phyloP scores from a whole-genome alignment of 2,888 invertebrate genomes.

The Platycheirus albimanus region DNA sequence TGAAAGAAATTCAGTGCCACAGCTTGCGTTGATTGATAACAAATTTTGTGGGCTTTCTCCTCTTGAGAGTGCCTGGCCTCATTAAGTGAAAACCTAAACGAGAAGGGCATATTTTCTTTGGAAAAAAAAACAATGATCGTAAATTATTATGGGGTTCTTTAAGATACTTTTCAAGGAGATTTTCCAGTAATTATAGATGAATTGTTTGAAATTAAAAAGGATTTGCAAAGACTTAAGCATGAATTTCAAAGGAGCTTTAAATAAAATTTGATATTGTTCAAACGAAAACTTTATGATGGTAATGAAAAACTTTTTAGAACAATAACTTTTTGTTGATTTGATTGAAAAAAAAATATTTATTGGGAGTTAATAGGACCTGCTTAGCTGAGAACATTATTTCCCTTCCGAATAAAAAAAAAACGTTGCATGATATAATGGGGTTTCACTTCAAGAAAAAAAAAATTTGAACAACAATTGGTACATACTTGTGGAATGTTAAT shows the following conservation, averaged over 20 bases:
- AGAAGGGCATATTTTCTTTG: background rate
- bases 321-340: too few species aligned
- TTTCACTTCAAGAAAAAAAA: too few species aligned
- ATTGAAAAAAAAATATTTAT: too few species aligned
- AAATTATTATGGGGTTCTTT: background rate
- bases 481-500: too few species aligned
- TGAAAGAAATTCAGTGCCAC: background rate
- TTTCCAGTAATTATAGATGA: constrained; percentile 38
- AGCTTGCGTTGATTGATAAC: constrained; percentile 35
- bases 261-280: background rate
- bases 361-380: too few species aligned
- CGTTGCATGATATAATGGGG: too few species aligned
- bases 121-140: constrained; percentile 6
- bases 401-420: too few species aligned
- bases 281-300: background rate
- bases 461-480: too few species aligned
- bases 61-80: background rate
- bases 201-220: constrained; percentile 40
- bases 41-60: constrained; percentile 4
- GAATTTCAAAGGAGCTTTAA: background rate
- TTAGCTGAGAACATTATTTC: too few species aligned
- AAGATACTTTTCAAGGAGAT: background rate
- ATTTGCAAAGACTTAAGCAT: constrained; percentile 26
- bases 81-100: constrained; percentile 10
- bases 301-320: background rate